phyloP scores from a whole-genome alignment of 2,113 vertebrate genomes.

The Pogonocichla stellata region DNA sequence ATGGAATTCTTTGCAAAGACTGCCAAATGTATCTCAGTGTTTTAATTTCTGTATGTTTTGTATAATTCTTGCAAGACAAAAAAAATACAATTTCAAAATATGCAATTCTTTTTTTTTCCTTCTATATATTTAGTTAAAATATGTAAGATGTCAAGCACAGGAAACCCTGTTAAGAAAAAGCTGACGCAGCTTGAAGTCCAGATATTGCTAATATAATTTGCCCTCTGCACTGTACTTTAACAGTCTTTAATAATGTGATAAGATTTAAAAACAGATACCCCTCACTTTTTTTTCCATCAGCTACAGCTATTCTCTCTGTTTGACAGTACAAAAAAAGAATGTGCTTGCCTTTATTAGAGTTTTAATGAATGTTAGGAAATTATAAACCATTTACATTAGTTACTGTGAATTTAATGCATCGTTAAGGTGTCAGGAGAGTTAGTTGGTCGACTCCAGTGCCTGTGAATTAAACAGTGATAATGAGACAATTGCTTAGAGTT shows the following conservation, averaged over 20 bases:
- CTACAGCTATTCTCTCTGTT: background rate
- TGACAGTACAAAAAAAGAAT: background rate
- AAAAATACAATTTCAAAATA: background rate
- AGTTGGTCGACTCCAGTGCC: background rate
- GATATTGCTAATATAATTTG: background rate
- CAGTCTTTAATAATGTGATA: background rate
- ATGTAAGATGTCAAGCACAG: background rate
- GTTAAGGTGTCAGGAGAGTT: background rate
- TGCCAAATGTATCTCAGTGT: background rate
- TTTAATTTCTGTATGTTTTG: background rate
- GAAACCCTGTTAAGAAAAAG: background rate
- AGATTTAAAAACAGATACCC: background rate
- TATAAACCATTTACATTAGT: background rate
- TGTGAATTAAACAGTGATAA: constrained; percentile 10
- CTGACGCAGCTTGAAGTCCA: background rate
- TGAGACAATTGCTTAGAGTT: background rate
- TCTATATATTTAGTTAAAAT: background rate
- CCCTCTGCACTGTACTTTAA: background rate
- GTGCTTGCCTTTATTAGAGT: background rate
- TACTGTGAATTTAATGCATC: background rate
- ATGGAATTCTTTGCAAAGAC: background rate
- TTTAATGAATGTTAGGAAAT: background rate
- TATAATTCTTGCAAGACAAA: background rate
- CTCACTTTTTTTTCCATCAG: background rate
- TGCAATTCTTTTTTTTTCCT: background rate